A percentile compares a stretch with the other conserved stretches of the same genome.
These are phyloP conservation scores for Halcyon malimbica DNA, from an alignment of 2,113 vertebrate genomes.

Conservation along the genomic window DNA sequence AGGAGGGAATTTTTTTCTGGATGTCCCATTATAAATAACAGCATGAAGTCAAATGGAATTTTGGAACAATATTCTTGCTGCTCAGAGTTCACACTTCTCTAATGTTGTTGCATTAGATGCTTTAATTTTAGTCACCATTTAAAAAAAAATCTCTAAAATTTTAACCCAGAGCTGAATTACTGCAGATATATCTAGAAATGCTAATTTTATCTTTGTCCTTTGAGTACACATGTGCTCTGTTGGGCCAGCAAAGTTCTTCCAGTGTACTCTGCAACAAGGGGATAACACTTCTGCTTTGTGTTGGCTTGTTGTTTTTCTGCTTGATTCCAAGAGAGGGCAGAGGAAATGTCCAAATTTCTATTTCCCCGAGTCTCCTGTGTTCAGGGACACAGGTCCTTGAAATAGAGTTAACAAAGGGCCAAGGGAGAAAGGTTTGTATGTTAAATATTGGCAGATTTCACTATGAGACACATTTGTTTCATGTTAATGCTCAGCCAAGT, in stretches of 20 bases:
- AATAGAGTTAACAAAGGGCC: background rate
- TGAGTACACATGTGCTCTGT: background rate
- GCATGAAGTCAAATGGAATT: background rate
- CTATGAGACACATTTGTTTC: background rate
- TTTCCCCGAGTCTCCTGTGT: background rate
- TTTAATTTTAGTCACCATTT: background rate
- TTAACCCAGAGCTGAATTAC: background rate
- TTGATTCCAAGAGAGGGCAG: background rate
- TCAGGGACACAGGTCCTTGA: background rate
- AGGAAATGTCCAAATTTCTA: background rate
- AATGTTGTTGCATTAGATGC: background rate
- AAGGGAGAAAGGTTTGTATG: background rate
- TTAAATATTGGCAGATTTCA: conserved; percentile 31
- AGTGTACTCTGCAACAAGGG: background rate
- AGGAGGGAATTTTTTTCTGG: background rate
- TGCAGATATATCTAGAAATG: background rate
- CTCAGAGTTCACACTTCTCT: background rate
- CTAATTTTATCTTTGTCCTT: background rate
- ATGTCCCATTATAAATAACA: background rate
- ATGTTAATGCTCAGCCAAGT: conserved; percentile 12
- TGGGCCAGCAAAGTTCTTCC: background rate
- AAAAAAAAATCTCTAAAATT: background rate
- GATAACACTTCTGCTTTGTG: background rate
- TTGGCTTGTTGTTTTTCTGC: background rate
- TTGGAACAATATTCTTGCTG: background rate